Percentiles rank a stretch among this genome's conserved stretches.
Conservation (phyloP, 1,140 invertebrate species). For the Magallana angulata region DNA sequence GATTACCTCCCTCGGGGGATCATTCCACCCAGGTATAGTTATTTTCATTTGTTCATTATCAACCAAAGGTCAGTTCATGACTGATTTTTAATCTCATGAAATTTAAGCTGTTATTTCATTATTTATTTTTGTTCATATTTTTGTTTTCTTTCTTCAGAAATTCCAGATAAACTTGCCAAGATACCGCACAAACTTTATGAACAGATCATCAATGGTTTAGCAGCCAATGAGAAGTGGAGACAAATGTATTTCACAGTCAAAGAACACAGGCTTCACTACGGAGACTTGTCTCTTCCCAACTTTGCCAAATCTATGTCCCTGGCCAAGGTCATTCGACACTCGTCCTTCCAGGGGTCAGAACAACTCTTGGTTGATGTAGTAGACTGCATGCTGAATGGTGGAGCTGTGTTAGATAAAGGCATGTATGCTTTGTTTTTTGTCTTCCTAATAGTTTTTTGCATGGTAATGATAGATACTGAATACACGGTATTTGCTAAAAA, state of each 20-base stretch:
- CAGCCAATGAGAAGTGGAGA: slow-evolving; percentile 62
- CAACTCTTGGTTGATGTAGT: slow-evolving; percentile 56
- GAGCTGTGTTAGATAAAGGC: slow-evolving; percentile 50
- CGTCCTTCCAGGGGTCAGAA: slow-evolving; percentile 40
- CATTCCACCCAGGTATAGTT: slow-evolving; percentile 54
- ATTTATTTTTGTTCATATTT: too few species aligned
- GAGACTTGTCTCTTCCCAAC: slow-evolving; percentile 43
- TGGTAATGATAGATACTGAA: too few species aligned
- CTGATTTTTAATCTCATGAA: not conserved
- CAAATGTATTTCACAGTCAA: slow-evolving; percentile 63
- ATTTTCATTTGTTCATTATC: too few species aligned
- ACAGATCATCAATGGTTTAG: slow-evolving; percentile 59
- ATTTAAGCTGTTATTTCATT: too few species aligned
- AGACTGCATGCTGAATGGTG: slow-evolving; percentile 51
- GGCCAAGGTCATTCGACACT: slow-evolving; percentile 40
- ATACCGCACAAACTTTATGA: slow-evolving; percentile 54
- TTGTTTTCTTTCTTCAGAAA: slow-evolving; percentile 55
- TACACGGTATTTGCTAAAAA: too few species aligned
- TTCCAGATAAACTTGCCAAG: slow-evolving; percentile 60
- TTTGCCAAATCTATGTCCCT: slow-evolving; percentile 65
- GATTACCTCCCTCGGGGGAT: slow-evolving; percentile 46
- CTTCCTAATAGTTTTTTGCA: too few species aligned
- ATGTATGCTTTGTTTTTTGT: not conserved
- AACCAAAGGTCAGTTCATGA: too few species aligned
- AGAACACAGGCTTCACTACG: slow-evolving; percentile 56